These are phyloP conservation scores for Salarias fasciatus DNA, from an alignment of 2,797 vertebrate genomes.

Conservation along the genomic window DNA sequence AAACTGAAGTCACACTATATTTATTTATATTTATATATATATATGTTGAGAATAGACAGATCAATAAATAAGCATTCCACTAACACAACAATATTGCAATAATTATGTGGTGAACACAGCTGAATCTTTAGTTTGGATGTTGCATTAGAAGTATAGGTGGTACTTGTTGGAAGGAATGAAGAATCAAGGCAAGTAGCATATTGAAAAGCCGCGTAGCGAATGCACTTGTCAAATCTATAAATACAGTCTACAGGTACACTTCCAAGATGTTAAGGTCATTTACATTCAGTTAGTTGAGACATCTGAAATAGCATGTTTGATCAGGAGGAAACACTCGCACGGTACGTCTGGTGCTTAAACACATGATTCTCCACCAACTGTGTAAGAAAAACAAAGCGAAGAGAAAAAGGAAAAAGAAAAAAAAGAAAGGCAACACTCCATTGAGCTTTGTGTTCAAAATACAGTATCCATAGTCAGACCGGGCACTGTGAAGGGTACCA, in stretches of 20 bases:
- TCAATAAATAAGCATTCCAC: slow-evolving; percentile 88
- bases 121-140: slow-evolving; percentile 62
- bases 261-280: slow-evolving; percentile 71
- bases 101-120: slow-evolving; percentile 76
- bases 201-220: slow-evolving; percentile 65
- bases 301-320: slow-evolving; percentile 56
- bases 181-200: slow-evolving; percentile 72
- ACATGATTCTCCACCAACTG: slow-evolving; percentile 58
- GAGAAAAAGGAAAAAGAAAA: too few relatives aligned
- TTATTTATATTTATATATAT: slow-evolving; percentile 16
- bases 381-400: slow-evolving; percentile 32
- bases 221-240: slow-evolving; percentile 67
- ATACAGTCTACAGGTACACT: slow-evolving; percentile 73
- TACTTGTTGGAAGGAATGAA: slow-evolving; percentile 73
- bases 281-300: slow-evolving; percentile 78
- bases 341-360: slow-evolving; percentile 36
- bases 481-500: slow-evolving; percentile 52
- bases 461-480: slow-evolving; percentile 51
- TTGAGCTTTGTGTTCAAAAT: slow-evolving; percentile 58
- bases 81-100: slow-evolving; percentile 81
- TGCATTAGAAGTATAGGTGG: slow-evolving; percentile 71
- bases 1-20: slow-evolving; percentile 80
- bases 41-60: slow-evolving; percentile 75
- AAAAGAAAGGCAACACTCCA: slow-evolving; percentile 53
- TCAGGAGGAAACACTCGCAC: slow-evolving; percentile 61